Evolutionary conservation across 2,797 vertebrate genomes (phyloP), one percentile per base, ranked within the genome.

Genomic region (Falco rusticolus): DNA sequence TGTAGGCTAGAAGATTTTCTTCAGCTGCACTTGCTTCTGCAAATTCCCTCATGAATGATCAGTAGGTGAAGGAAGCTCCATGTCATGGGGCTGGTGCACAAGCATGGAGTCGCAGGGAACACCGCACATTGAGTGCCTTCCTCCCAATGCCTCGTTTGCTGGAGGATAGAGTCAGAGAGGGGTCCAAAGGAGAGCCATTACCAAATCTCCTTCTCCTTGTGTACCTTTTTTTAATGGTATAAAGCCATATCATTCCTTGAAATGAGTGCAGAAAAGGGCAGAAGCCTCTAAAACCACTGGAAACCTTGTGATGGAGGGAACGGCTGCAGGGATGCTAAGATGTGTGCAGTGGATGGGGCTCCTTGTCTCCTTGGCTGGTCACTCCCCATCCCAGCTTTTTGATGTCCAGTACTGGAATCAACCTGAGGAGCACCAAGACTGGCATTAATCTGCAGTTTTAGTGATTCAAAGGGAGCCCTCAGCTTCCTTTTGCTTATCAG

Each of bases 51-150:
- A 0, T 13, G 59, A 76, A 70, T 33, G 48, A 61, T 12, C 18
- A 89, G 37, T 25, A 48, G 13, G 4, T 2, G 13, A 60, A 65
- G 45, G 28, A 84, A 86, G 41, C 28, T 92, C 16, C 31, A 13
- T 1, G 3, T 48, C 1, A 0, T 4, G 1, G 14, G 25, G 54
- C 6, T 2, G 6, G 33, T 37, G 39, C 33, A 65, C 16, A 10
- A 39, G 13, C 15, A 4, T 10, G 34, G 45, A 69, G 50, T 51
- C 75, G 54, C 31, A 48, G n/a, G 17, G 15, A 24, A 47, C 6
- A 34, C 0, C 4, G 53, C 10, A 0, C 6, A 6, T 29, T 0
- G 0, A 86, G 11, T 1, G 4, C 1, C 0, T n/a, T 75, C 31
- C 39, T 94, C 31, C 31, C 28, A 29, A 14, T 72, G 34, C 37